These are phyloP conservation scores for Eupithecia insigniata DNA, from an alignment of 2,888 invertebrate species.

Conservation along the genomic window DNA sequence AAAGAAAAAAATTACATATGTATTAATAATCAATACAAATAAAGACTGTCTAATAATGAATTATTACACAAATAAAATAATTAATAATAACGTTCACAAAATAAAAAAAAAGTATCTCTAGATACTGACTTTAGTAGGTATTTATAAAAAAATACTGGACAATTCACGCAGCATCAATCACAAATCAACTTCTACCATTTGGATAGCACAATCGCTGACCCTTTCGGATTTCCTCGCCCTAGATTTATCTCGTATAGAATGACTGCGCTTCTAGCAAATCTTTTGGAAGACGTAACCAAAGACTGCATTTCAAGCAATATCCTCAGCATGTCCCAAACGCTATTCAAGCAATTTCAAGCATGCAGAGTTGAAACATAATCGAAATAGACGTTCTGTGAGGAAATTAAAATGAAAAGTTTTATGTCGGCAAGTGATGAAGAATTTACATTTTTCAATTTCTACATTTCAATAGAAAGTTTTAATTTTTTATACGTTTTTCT, in stretches of 20 bases:
- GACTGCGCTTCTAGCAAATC: constrained; percentile 1
- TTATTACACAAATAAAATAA: too few species aligned
- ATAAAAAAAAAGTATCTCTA: too few species aligned
- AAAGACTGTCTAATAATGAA: too few species aligned
- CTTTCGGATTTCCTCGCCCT: background rate
- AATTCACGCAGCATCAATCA: too few species aligned
- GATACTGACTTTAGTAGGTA: too few species aligned
- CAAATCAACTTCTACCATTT: too few species aligned
- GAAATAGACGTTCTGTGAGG: background rate
- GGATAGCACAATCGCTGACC: background rate
- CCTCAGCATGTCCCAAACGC: background rate
- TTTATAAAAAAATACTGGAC: too few species aligned
- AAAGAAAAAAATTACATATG: too few species aligned
- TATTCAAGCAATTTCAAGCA: background rate
- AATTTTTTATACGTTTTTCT: background rate
- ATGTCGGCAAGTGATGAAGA: constrained; percentile 4
- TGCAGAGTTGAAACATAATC: constrained; percentile 1
- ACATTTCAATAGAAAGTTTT: background rate
- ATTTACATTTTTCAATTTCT: background rate
- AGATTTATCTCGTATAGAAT: background rate
- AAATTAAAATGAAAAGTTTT: background rate
- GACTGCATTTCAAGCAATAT: constrained; percentile 1
- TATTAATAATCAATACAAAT: too few species aligned
- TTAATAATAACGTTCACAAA: too few species aligned
- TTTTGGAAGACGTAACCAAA: background rate